These are phyloP conservation scores for Scaptomyza tumidula DNA, from an alignment of 2,888 invertebrate genomes.

Conservation along the genomic window DNA sequence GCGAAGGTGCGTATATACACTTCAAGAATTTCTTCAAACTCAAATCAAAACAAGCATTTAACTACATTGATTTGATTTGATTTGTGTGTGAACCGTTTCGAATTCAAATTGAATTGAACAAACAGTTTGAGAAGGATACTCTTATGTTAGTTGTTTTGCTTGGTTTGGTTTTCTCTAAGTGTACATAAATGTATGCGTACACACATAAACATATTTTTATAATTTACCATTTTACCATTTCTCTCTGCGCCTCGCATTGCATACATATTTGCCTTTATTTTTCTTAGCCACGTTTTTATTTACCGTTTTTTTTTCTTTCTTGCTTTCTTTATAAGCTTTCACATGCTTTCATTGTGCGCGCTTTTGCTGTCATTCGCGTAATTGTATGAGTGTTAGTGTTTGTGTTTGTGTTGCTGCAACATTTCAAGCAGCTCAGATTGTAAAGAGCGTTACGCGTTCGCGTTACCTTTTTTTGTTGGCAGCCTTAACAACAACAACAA, in stretches of 20 bases:
- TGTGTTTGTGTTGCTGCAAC: constrained; percentile 22
- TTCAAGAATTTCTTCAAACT: neutral
- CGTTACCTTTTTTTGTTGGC: constrained; percentile 67
- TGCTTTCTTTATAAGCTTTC: constrained; percentile 67
- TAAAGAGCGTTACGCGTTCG: constrained; percentile 35
- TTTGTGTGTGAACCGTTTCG: neutral
- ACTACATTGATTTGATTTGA: neutral
- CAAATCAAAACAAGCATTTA: neutral
- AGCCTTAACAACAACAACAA: constrained; percentile 67
- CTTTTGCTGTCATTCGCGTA: constrained; percentile 76
- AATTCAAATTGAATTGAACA: neutral
- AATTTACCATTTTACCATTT: constrained; percentile 77
- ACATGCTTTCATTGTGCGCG: constrained; percentile 72
- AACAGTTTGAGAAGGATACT: no score
- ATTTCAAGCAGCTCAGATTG: constrained; percentile 65
- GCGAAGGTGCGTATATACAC: constrained; percentile 8
- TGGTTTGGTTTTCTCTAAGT: neutral
- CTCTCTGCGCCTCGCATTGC: constrained; percentile 55
- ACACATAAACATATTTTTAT: constrained; percentile 53
- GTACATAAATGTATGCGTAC: constrained; percentile 18
- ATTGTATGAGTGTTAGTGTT: constrained; percentile 55
- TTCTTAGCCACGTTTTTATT: constrained; percentile 21
- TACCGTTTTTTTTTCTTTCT: constrained; percentile 61
- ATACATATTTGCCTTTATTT: constrained; percentile 53
- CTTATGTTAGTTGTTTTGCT: no score